Evolutionary conservation across 1,140 invertebrate genomes (phyloP), one percentile per base, ranked within the genome.

Genomic region (Prorops nasuta): DNA sequence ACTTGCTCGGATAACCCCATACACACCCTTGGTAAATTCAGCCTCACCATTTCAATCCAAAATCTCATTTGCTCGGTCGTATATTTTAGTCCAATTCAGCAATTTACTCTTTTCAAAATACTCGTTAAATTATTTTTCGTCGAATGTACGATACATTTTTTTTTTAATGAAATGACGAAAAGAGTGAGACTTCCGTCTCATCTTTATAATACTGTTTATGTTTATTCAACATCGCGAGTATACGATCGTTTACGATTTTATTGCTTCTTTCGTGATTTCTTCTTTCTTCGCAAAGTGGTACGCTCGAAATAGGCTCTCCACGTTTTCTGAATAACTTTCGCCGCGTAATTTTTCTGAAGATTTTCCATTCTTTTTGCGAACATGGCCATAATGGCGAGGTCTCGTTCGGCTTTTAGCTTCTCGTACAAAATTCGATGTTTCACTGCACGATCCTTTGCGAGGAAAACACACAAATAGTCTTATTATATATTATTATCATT

Each of bases 281-380:
- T 71, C 42, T 67, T 52, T 51, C n/a, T 56, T 47, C 31, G 55
- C 4, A 54, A 38, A 6, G 36, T 32, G n/a, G 54, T 45, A 1
- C 67, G 55, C 47, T 54, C 42, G 21, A 37, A 49, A 56, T 68
- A 66, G 14, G 39, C 51, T 44, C 66, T 65, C 72, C 72, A 75
- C 8, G 54, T 62, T 37, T 37, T 60, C 42, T 75, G 72, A 49
- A 75, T 73, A 10, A 69, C 63, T 28, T 51, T 66, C 6, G 68
- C 68, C 0, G 72, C 71, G 1, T 58, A 63, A 54, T 72, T 66
- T 45, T 44, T 59, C 46, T 61, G 50, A 36, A 73, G 70, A 24
- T 56, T 40, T 12, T 67, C 56, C n/a, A 74, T 3, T 17, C 47
- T 44, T 22, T 53, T 49, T 4, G 60, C 53, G 41, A 71, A 72